phyloP scores from a whole-genome alignment of 2,888 invertebrate genomes.

The Candidula unifasciata region DNA sequence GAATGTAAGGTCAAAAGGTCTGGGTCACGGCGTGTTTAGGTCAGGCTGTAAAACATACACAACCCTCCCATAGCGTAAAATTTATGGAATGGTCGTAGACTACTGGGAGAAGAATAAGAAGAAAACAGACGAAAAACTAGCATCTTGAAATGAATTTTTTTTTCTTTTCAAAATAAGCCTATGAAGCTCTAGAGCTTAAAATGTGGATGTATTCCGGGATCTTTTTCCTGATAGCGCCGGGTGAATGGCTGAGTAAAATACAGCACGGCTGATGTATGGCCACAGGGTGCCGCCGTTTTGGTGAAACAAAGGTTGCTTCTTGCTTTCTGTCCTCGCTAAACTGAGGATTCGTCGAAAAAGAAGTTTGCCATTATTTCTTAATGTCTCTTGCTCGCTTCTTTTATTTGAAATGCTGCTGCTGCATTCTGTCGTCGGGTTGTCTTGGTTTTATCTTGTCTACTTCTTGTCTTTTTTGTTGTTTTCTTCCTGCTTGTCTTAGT shows the following conservation, averaged over 20 bases:
- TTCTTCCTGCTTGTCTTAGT: background rate
- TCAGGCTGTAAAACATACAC: background rate
- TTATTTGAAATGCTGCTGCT: too few species aligned
- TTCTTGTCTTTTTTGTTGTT: background rate
- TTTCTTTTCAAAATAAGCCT: too few species aligned
- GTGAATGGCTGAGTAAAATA: background rate
- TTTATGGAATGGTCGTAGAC: background rate
- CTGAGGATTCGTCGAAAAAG: too few species aligned
- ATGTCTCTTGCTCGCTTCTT: background rate
- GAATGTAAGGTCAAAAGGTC: background rate
- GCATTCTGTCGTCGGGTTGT: too few species aligned
- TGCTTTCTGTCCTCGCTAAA: too few species aligned
- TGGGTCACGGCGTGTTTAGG: background rate
- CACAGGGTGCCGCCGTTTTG: background rate
- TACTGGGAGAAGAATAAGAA: background rate
- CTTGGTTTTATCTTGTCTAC: background rate
- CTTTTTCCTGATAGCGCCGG: background rate
- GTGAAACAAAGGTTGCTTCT: background rate
- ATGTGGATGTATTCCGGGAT: background rate
- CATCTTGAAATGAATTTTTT: too few species aligned
- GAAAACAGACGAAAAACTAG: too few species aligned
- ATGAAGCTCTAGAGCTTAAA: background rate
- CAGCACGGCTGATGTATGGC: background rate
- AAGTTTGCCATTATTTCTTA: background rate
- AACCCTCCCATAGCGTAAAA: background rate